These are phyloP conservation scores for Macrochelys suwanniensis DNA, from an alignment of 2,797 vertebrate genomes.

Conservation along the genomic window DNA sequence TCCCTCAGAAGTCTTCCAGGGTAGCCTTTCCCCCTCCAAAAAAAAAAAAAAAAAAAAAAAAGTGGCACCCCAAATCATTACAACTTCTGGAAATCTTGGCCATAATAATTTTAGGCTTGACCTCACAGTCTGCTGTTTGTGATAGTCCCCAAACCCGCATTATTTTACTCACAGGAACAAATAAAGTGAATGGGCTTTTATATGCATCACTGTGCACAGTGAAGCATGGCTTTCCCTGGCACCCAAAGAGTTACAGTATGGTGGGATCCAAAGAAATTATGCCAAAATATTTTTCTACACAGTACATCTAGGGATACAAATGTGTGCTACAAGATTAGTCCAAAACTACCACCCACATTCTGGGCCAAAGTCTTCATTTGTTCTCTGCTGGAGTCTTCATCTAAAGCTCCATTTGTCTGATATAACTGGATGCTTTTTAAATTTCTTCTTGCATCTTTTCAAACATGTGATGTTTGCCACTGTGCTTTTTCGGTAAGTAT, in stretches of 20 bases:
- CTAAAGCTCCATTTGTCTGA: conserved; percentile 52
- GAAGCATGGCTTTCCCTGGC: background rate
- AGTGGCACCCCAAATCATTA: background rate
- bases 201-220: background rate
- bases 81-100: background rate
- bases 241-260: background rate
- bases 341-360: conserved; percentile 33
- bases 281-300: background rate
- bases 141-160: background rate
- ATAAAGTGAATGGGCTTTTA: background rate
- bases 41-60: too few species aligned
- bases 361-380: conserved; percentile 48
- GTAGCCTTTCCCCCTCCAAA: too few species aligned
- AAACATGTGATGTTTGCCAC: conserved; percentile 32
- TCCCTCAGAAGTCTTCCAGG: background rate
- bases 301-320: conserved; percentile 18
- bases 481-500: conserved; percentile 32
- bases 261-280: background rate
- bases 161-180: too few species aligned
- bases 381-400: conserved; percentile 73
- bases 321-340: conserved; percentile 2
- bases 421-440: conserved; percentile 61
- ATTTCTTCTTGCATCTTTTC: conserved; percentile 58
- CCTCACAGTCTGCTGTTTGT: background rate
- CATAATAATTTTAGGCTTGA: background rate